Percentiles rank a stretch among this genome's conserved stretches.
These are phyloP conservation scores for Apomyelois bistriatella DNA, from an alignment of 2,888 invertebrate species.

Conservation along the genomic window DNA sequence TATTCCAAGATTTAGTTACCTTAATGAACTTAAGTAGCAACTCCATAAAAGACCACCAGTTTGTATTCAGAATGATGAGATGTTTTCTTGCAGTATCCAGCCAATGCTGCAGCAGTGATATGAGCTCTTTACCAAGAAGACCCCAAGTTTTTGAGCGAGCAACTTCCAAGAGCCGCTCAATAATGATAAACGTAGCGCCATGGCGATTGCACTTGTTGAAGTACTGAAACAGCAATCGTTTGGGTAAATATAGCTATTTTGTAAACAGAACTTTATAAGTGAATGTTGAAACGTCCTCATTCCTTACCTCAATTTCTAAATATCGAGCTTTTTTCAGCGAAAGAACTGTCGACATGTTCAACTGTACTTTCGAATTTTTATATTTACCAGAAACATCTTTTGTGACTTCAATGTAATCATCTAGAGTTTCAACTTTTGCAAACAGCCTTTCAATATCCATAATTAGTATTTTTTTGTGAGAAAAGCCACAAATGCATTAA, in stretches of 20 bases:
- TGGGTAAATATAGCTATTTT: background rate
- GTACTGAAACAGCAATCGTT: conserved; percentile 40
- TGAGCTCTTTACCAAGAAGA: conserved; percentile 48
- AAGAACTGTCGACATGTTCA: conserved; percentile 51
- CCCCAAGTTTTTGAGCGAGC: conserved; percentile 56
- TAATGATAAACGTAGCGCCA: conserved; percentile 50
- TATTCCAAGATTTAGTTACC: conserved; percentile 29
- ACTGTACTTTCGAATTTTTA: conserved; percentile 36
- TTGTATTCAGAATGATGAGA: conserved; percentile 38
- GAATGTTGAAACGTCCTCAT: conserved; percentile 25
- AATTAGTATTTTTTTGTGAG: conserved; percentile 13
- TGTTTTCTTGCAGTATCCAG: conserved; percentile 51
- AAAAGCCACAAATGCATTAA: too few relatives aligned
- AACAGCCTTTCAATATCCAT: conserved; percentile 51
- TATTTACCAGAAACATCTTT: conserved; percentile 35
- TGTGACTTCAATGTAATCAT: conserved; percentile 45
- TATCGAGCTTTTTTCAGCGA: conserved; percentile 51
- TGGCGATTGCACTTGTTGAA: conserved; percentile 52
- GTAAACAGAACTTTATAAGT: too few relatives aligned
- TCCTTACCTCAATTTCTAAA: conserved; percentile 53
- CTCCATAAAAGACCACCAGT: conserved; percentile 60
- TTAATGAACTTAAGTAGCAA: conserved; percentile 45
- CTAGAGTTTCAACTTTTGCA: conserved; percentile 40
- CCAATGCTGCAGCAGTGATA: conserved; percentile 54
- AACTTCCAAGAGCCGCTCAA: conserved; percentile 41